A percentile compares a stretch with the other conserved stretches of the same genome.
Evolutionary conservation across 1,140 invertebrate species (phyloP).

Genomic region (Drosophila ogumai): DNA sequence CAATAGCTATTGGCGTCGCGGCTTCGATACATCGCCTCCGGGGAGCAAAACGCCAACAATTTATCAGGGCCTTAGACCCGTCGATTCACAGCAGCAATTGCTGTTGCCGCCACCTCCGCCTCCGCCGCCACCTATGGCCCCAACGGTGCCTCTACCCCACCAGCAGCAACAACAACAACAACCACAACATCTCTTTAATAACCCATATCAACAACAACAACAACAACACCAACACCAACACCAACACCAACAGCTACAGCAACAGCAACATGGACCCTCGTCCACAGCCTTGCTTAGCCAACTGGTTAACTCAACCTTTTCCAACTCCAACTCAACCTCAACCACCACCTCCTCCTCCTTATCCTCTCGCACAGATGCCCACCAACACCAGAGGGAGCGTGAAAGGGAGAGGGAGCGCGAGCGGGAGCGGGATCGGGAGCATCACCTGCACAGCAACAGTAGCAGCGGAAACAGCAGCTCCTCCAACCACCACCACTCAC

Average conservation of each 20-base stretch:
- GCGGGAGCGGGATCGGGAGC: constrained; percentile 48
- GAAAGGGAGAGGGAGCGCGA: constrained; percentile 37
- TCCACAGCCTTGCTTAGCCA: constrained; percentile 83
- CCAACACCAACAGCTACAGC: constrained; percentile 81
- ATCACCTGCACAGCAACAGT: constrained; percentile 51
- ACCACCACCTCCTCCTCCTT: constrained; percentile 58
- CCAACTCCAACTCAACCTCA: constrained; percentile 62
- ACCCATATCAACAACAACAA: constrained; percentile 86
- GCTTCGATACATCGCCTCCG: constrained; percentile 86
- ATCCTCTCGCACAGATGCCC: constrained; percentile 67
- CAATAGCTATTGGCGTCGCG: constrained; percentile 90
- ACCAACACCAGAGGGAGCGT: constrained; percentile 42
- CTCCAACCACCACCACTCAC: constrained; percentile 36
- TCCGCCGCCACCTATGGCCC: not conserved
- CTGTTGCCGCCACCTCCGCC: constrained; percentile 45
- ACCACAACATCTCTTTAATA: constrained; percentile 85
- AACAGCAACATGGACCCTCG: constrained; percentile 79
- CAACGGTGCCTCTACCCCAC: constrained; percentile 6
- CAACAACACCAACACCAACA: constrained; percentile 87
- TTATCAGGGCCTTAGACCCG: constrained; percentile 67
- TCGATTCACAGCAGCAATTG: constrained; percentile 67
- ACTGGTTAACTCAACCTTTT: constrained; percentile 85
- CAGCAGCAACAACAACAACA: constrained; percentile 85
- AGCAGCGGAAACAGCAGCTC: constrained; percentile 39
- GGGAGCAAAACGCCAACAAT: constrained; percentile 74